A percentile compares a stretch with the other conserved stretches of the same genome.
Evolutionary conservation across 2,888 invertebrate genomes (phyloP).

Genomic region (Ophion ventricosus): DNA sequence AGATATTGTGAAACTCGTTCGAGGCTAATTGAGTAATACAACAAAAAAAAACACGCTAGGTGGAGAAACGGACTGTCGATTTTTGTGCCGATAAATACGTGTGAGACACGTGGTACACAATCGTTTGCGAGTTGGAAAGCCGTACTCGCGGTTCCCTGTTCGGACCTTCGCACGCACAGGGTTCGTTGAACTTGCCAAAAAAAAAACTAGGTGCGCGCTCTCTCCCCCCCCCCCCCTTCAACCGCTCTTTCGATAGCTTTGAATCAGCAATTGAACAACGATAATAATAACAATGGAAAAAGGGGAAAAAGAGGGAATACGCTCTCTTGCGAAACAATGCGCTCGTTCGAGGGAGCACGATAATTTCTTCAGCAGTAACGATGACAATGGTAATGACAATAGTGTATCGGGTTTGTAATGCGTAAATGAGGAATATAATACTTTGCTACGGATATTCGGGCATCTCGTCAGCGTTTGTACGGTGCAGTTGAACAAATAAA

Average conservation of each 20-base stretch:
- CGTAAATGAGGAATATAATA: background rate
- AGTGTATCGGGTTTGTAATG: background rate
- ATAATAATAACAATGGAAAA: background rate
- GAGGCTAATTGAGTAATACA: background rate
- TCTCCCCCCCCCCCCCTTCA: background rate
- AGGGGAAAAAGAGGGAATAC: background rate
- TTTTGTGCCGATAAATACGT: too few relatives aligned
- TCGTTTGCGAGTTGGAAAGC: background rate
- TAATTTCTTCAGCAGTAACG: background rate
- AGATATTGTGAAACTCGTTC: background rate
- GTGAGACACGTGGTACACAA: too few relatives aligned
- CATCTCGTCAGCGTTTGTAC: too few relatives aligned
- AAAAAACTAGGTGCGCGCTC: constrained; percentile 7
- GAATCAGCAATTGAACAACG: constrained; percentile 22
- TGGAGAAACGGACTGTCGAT: background rate
- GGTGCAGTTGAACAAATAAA: background rate
- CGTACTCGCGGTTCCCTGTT: background rate
- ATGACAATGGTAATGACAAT: background rate
- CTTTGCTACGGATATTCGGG: too few relatives aligned
- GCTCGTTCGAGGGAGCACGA: background rate
- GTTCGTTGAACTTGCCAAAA: constrained; percentile 46
- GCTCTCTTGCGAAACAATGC: background rate
- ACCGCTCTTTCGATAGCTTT: background rate
- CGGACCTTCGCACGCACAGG: constrained; percentile 6
- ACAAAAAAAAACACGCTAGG: background rate